Base-by-base conservation (phyloP, 2,888 invertebrate species). In the Acrobasis consociella region DNA sequence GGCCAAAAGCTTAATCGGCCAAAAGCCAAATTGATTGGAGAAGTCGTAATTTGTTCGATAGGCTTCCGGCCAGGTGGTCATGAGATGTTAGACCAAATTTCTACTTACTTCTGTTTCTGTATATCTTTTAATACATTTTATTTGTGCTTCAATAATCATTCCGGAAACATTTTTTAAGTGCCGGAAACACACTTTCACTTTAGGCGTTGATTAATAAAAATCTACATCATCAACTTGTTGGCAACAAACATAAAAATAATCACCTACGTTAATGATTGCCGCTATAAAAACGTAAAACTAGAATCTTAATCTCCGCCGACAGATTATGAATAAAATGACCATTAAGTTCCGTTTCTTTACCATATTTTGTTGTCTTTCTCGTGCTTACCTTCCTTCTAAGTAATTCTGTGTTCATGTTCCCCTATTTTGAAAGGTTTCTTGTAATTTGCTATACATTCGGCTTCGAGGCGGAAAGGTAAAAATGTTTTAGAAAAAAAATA, bases 271-370 rank as follows among this genome's bases (percentile, higher is more conserved):
- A 55, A 55, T 11, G 56, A 52, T 52, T n/a, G n/a, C 42, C 42
- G 56, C 42, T 56, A 42, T 56, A 56, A 56, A 56, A 39, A 42
- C 46, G 22, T 56, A 42, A 46, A 56, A 13, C 53, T 10, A 16
- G 39, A 17, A 16, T 39, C 17, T 56, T 39, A 39, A 56, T 56
- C 39, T 5, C 39, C 39, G 8, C 10, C 39, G 15, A 39, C n/a
- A n/a, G 31, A 9, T 10, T 17, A 56, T 56, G 16, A 56, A 42
- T 42, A 56, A 55, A 55, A 55, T 55, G 10, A 56, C n/a, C 56
- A 38, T 56, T 13, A 56, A 22, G 56, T 56, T 42, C 56, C 56
- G 56, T 56, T 56, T 17, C 56, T 56, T 50, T 17, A 17, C 37
- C 16, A 39, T 31, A 22, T 37, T 53, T 55, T 55, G 39, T 55